Evolutionary conservation across 2,888 invertebrate species (phyloP).

Genomic region (Orthosia cruda): DNA sequence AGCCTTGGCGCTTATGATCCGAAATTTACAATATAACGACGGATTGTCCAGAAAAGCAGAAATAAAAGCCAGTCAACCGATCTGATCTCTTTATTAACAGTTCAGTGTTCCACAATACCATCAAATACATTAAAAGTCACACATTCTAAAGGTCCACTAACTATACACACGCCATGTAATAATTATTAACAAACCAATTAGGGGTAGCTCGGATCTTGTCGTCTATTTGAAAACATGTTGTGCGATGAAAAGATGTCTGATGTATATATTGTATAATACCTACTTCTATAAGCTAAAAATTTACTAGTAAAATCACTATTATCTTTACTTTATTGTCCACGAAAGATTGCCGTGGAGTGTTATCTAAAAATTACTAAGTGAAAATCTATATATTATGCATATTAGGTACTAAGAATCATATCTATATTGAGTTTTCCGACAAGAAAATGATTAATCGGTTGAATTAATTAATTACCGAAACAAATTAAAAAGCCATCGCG

Average conservation of each 20-base stretch:
- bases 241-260: background rate
- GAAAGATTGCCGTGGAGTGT: constrained; percentile 1
- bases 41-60: constrained; percentile 37
- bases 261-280: constrained; percentile 13
- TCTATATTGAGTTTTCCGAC: constrained; percentile 11
- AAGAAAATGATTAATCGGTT: background rate
- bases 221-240: background rate
- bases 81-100: constrained; percentile 65
- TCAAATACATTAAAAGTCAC: constrained; percentile 45
- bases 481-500: too few species aligned
- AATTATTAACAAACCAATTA: background rate
- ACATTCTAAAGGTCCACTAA: constrained; percentile 55
- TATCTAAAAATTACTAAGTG: background rate
- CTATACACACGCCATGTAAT: constrained; percentile 15
- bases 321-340: constrained; percentile 1
- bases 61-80: constrained; percentile 63
- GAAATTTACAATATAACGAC: background rate
- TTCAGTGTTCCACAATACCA: constrained; percentile 54
- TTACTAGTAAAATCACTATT: background rate
- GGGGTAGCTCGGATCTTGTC: constrained; percentile 3
- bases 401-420: constrained; percentile 4
- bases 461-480: background rate
- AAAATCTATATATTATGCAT: constrained; percentile 27
- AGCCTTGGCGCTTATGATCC: background rate
- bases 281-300: background rate